Evolutionary conservation across 2,113 vertebrate genomes (phyloP).

Genomic region (Lontra canadensis): DNA sequence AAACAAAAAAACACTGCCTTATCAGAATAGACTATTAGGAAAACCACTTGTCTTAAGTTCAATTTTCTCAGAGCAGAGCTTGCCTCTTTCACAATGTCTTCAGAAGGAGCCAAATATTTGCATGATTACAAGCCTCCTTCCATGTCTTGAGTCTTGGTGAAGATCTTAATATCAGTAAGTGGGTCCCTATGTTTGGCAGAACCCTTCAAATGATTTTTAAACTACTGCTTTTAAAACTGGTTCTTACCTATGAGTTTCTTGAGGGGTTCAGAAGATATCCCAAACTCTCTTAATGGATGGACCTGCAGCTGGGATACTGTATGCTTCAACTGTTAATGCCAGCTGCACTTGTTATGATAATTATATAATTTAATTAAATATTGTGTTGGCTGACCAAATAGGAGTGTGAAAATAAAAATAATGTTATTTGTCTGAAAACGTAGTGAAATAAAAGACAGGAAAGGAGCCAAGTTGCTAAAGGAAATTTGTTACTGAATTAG

Average conservation of each 20-base stretch:
- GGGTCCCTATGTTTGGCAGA: not conserved
- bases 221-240: not conserved
- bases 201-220: not conserved
- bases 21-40: conserved; percentile 2
- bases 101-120: conserved; percentile 30
- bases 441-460: conserved; percentile 7
- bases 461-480: not conserved
- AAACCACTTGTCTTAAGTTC: conserved; percentile 1
- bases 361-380: not conserved
- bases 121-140: not conserved
- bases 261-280: not conserved
- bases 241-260: not conserved
- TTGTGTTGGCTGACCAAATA: not conserved
- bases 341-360: not conserved
- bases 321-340: not conserved
- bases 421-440: conserved; percentile 52
- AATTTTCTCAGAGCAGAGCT: conserved; percentile 21
- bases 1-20: not conserved
- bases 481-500: not conserved
- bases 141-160: not conserved
- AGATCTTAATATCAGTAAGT: not conserved
- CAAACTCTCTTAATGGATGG: not conserved
- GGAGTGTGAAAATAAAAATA: conserved; percentile 27
- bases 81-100: not conserved
- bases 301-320: not conserved